Evolutionary conservation across 2,113 vertebrate genomes (phyloP).

Genomic region (Nasalis larvatus): DNA sequence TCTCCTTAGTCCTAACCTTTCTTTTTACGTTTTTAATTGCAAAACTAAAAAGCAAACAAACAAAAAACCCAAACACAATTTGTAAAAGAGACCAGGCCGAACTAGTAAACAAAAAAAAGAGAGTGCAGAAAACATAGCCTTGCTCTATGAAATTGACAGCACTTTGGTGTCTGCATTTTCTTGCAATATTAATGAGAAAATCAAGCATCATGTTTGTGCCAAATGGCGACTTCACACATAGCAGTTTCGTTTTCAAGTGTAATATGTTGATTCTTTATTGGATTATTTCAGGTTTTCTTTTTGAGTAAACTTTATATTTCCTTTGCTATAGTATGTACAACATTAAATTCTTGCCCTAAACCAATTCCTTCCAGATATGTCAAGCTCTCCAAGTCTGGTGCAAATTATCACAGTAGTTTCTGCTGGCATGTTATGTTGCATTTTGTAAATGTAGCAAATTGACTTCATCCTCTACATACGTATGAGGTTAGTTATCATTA

Average conservation of each 20-base stretch:
- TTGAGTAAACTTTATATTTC: slow-evolving; percentile 14
- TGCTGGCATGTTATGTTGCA: neutral
- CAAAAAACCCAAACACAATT: neutral
- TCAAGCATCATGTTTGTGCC: neutral
- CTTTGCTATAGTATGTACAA: neutral
- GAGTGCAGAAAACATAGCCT: neutral
- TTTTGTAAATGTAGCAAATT: neutral
- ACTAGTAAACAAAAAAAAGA: neutral
- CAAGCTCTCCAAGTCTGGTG: neutral
- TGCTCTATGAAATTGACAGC: neutral
- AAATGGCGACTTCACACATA: neutral
- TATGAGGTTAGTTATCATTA: neutral
- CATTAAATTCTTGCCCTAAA: slow-evolving; percentile 11
- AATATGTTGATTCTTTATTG: neutral
- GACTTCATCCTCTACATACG: neutral
- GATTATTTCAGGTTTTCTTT: neutral
- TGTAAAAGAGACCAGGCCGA: neutral
- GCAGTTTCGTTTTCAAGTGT: neutral
- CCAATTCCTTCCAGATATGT: neutral
- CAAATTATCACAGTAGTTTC: neutral
- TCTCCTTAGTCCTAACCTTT: neutral
- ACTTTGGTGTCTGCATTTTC: neutral
- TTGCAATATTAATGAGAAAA: slow-evolving; percentile 1
- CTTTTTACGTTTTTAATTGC: neutral
- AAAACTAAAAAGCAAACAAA: neutral